Evolutionary conservation across 1,140 invertebrate species (phyloP), one percentile per base, ranked within the genome.

Genomic region (Laupala kohalensis): DNA sequence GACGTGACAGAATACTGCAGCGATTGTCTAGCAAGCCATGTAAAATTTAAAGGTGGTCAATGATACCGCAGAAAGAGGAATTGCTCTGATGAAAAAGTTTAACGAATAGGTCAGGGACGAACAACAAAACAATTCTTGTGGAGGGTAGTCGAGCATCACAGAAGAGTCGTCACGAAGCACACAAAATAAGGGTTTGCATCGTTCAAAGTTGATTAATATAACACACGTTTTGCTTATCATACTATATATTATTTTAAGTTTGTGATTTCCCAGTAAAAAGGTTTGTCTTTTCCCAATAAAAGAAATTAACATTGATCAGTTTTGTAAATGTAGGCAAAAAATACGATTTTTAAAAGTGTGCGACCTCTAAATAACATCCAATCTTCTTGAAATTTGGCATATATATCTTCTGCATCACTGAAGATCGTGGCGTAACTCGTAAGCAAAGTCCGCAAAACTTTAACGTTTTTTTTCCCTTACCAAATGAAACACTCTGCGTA

Each of bases 101-200:
- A 69, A 63, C 25, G 67, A 69, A 69, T 69, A 6, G 6, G 12
- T 69, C 67, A 15, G 67, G 67, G 67, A 69, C 37, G 28, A 69
- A 69, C 69, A 23, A 69, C 69, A 69, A 37, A 69, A 25, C 6
- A 69, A 69, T 37, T 71, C 53, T 64, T 64, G 70, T 71, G 25
- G 64, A 71, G 70, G 62, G 25, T 71, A 64, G 70, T 64, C 25
- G 70, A 71, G 25, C 70, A 71, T 64, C 70, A 71, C 70, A 66
- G 70, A 71, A 71, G 64, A 71, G n/a, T 71, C 37, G 25, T 71
- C 62, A 71, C 37, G 53, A 25, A 28, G 70, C 23, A 53, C 67
- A 71, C 62, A 64, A 64, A 71, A 71, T 37, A 63, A 64, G 70
- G 70, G 37, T 67, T 64, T 64, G 37, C 70, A 67, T 71, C 70